Evolutionary conservation across 2,888 invertebrate genomes (phyloP).

Genomic region (Euphydryas editha): DNA sequence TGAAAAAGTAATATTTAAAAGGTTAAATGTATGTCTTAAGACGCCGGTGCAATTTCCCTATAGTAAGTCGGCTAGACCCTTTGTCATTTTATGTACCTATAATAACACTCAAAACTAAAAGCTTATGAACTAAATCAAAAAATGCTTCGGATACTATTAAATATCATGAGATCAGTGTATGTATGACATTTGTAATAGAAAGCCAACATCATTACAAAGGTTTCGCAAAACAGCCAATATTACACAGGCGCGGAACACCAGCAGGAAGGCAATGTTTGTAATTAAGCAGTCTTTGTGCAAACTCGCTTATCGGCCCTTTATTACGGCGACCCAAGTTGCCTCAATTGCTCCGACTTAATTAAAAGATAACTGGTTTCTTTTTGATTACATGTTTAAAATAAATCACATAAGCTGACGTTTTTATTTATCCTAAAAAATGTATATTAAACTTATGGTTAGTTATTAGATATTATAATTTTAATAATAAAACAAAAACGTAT

Average conservation of each 20-base stretch:
- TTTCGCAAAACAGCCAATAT: slow-evolving; percentile 2
- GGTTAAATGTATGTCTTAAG: no score
- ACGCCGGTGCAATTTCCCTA: no score
- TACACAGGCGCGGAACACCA: slow-evolving; percentile 12
- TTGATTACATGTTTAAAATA: slow-evolving; percentile 22
- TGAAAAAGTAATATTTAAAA: no score
- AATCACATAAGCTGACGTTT: slow-evolving; percentile 8
- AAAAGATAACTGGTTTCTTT: slow-evolving; percentile 31
- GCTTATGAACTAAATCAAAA: no score
- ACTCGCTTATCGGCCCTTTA: slow-evolving; percentile 27
- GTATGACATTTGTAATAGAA: no score
- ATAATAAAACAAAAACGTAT: no score
- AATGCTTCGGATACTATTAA: no score
- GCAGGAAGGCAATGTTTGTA: slow-evolving; percentile 23
- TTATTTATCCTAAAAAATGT: not conserved
- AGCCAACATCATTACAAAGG: not conserved
- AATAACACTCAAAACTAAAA: no score
- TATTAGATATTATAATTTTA: not conserved
- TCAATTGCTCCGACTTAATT: slow-evolving; percentile 28
- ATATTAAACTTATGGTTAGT: not conserved
- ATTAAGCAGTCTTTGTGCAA: slow-evolving; percentile 30
- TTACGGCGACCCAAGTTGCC: slow-evolving; percentile 18
- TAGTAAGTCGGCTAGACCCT: no score
- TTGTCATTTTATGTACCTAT: no score
- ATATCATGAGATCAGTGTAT: no score